A percentile compares a stretch with the other conserved stretches of the same genome.
phyloP scores from a whole-genome alignment of 92 coral and sea anemone species.

The Zoanthus gigantus region DNA sequence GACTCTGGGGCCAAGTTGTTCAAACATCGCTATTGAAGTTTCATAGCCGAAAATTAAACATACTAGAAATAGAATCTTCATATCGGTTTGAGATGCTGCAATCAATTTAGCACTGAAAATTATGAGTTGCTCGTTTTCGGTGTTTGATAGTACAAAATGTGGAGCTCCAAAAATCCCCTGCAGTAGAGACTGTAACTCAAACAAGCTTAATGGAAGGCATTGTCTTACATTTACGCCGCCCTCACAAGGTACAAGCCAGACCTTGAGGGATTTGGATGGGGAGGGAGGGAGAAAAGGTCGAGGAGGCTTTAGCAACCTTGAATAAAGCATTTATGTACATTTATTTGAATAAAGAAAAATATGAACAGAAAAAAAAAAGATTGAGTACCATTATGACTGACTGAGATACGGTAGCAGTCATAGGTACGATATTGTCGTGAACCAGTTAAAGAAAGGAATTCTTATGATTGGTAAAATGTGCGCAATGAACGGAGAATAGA shows the following conservation, averaged over 20 bases:
- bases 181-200: slow-evolving; percentile 25
- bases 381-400: not conserved
- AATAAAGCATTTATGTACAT: not conserved
- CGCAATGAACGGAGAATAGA: slow-evolving; percentile 13
- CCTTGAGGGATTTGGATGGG: no score
- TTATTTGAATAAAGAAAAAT: not conserved
- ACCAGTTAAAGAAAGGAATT: not conserved
- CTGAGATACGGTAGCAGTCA: not conserved
- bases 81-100: not conserved
- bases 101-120: not conserved
- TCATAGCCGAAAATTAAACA: not conserved
- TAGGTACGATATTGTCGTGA: not conserved
- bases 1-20: not conserved
- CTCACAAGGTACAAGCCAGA: no score
- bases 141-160: slow-evolving; percentile 12
- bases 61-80: not conserved
- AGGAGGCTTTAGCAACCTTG: no score
- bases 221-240: not conserved
- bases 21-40: not conserved
- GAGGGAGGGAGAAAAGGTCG: no score
- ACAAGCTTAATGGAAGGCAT: not conserved
- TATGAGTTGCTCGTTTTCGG: slow-evolving; percentile 34
- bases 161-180: slow-evolving; percentile 19
- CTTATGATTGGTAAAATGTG: slow-evolving; percentile 12
- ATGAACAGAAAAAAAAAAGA: not conserved